A percentile compares a stretch with the other conserved stretches of the same genome.
phyloP scores from a whole-genome alignment of 1,140 invertebrate genomes.

The Pseudomyrmex gracilis region DNA sequence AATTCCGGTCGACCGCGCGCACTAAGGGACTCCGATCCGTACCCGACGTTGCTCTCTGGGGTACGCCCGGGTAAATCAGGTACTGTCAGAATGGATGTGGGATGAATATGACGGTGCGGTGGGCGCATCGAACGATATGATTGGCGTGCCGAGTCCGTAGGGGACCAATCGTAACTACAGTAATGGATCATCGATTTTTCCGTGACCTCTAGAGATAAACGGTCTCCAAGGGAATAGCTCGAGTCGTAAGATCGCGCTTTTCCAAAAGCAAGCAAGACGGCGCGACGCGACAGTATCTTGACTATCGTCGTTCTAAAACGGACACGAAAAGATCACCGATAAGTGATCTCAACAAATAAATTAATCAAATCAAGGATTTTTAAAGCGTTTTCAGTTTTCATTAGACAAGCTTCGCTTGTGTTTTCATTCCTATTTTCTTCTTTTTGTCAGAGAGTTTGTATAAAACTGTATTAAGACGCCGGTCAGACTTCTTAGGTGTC shows the following conservation, averaged over 20 bases:
- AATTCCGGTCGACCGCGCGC: constrained; percentile 34
- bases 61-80: constrained; percentile 64
- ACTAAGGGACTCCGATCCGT: constrained; percentile 23
- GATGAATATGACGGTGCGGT: constrained; percentile 58
- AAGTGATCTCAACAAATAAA: constrained; percentile 67
- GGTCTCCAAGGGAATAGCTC: constrained; percentile 39
- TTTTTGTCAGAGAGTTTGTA: background rate
- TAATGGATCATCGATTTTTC: constrained; percentile 71
- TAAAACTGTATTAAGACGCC: constrained; percentile 44
- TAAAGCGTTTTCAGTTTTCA: constrained; percentile 62
- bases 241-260: constrained; percentile 35
- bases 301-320: background rate
- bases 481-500: constrained; percentile 41
- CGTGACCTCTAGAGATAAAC: constrained; percentile 32
- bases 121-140: constrained; percentile 57
- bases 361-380: constrained; percentile 65
- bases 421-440: background rate
- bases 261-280: background rate
- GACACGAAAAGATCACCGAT: constrained; percentile 11
- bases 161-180: constrained; percentile 59
- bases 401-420: constrained; percentile 45
- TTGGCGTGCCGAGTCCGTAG: constrained; percentile 53
- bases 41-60: constrained; percentile 13
- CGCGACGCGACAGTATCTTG: constrained; percentile 14
- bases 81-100: constrained; percentile 42